Percentiles rank a stretch among this genome's conserved stretches.
Evolutionary conservation across 2,797 vertebrate genomes (phyloP).

Genomic region (Thripadectes ignobilis): DNA sequence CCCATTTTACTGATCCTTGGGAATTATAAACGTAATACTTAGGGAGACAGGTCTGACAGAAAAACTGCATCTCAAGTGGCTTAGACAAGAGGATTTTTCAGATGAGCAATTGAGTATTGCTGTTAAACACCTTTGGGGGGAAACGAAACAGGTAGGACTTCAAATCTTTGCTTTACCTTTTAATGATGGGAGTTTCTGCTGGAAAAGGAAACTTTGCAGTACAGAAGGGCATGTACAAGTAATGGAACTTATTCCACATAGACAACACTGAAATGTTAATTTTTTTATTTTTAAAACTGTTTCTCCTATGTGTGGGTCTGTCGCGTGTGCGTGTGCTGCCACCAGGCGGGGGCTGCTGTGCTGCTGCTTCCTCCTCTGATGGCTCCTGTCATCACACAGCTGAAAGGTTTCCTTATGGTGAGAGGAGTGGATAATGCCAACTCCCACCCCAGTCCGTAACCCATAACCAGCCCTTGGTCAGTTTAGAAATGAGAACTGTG

Average conservation of each 20-base stretch:
- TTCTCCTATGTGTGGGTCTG: background rate
- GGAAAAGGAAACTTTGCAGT: background rate
- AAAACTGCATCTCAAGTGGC: background rate
- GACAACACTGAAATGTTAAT: background rate
- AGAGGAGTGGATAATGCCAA: background rate
- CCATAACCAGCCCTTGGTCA: background rate
- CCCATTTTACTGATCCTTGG: background rate
- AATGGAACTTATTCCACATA: background rate
- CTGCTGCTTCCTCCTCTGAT: background rate
- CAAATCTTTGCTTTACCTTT: background rate
- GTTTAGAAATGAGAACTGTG: background rate
- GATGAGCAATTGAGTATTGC: background rate
- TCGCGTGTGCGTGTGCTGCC: background rate
- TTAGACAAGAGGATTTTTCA: background rate
- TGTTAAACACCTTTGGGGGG: background rate
- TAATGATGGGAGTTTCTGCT: background rate
- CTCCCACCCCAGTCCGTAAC: background rate
- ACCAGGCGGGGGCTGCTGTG: background rate
- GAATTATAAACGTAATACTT: background rate
- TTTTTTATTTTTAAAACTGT: accelerated
- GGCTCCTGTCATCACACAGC: background rate
- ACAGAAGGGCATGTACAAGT: background rate
- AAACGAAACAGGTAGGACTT: background rate
- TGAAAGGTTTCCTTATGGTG: background rate
- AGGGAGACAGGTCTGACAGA: background rate